Percentiles rank a stretch among this genome's conserved stretches.
phyloP scores from a whole-genome alignment of 2,113 vertebrate genomes.

The Lagenorhynchus albirostris region DNA sequence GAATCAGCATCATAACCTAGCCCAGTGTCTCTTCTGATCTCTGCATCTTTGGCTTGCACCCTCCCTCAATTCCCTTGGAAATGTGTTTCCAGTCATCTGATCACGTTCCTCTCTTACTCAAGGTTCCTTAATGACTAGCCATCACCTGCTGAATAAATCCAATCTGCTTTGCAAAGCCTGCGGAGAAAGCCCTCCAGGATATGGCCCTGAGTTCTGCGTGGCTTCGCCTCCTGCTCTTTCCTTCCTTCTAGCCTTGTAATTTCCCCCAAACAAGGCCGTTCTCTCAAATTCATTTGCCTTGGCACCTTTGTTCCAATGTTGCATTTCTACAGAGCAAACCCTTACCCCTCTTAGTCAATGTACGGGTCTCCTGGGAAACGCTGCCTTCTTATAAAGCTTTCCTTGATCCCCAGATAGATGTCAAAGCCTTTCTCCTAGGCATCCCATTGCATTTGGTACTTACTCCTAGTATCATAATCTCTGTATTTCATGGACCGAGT shows the following conservation, averaged over 20 bases:
- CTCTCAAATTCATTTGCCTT: background rate
- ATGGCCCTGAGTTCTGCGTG: background rate
- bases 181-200: background rate
- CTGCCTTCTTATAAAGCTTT: background rate
- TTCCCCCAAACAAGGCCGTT: background rate
- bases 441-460: background rate
- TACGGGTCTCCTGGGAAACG: background rate
- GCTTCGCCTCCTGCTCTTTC: background rate
- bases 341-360: background rate
- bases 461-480: background rate
- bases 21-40: background rate
- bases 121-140: background rate
- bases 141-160: background rate
- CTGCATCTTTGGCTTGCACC: background rate
- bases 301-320: background rate
- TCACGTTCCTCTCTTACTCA: background rate
- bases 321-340: background rate
- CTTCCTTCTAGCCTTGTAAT: background rate
- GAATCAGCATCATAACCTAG: background rate
- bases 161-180: background rate
- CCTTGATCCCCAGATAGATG: background rate
- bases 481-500: background rate
- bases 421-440: background rate
- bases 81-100: background rate
- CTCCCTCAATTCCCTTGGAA: background rate